These are phyloP conservation scores for Oreortyx pictus DNA, from an alignment of 2,797 vertebrate species.

Conservation along the genomic window DNA sequence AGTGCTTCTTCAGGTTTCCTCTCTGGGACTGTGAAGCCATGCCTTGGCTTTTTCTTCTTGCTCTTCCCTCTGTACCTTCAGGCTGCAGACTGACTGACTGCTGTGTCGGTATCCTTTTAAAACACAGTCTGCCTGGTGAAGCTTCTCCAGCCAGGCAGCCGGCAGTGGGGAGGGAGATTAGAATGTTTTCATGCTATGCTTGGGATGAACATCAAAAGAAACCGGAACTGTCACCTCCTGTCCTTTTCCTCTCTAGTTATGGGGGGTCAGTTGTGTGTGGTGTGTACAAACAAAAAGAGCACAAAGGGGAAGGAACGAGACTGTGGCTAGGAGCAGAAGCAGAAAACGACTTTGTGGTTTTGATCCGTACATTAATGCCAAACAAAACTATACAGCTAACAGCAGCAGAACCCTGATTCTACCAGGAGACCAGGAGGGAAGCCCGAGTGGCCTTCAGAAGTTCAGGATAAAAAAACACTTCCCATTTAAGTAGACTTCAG, in stretches of 20 bases:
- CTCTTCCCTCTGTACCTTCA: background rate
- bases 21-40: background rate
- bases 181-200: background rate
- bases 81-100: background rate
- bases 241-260: slow-evolving; percentile 43
- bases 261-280: background rate
- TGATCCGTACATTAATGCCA: background rate
- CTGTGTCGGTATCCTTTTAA: background rate
- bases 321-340: background rate
- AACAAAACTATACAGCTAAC: slow-evolving; percentile 13
- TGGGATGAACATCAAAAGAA: slow-evolving; percentile 3
- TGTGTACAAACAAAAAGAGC: background rate
- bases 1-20: background rate
- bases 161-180: slow-evolving; percentile 16
- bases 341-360: slow-evolving; percentile 23
- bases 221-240: background rate
- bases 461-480: background rate
- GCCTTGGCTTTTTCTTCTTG: background rate
- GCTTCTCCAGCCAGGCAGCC: background rate
- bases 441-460: background rate
- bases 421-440: background rate
- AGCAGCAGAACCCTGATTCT: background rate
- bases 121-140: background rate
- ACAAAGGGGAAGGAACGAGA: slow-evolving; percentile 17
- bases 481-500: background rate